These are phyloP conservation scores for Morinoia aosen DNA, from an alignment of 2,888 invertebrate genomes.

Conservation along the genomic window DNA sequence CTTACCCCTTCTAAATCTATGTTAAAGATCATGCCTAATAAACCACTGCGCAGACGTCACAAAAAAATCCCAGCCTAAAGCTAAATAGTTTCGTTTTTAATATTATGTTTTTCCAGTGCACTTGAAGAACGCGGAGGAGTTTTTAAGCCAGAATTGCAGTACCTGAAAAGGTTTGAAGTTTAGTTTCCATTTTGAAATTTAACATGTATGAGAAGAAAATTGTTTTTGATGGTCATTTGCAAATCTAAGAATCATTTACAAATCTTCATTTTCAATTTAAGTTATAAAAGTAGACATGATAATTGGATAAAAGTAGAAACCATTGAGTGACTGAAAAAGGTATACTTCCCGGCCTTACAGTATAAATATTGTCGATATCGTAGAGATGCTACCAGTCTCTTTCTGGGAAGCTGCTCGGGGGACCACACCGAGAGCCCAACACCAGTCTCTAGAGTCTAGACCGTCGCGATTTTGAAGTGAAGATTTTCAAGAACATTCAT, in stretches of 20 bases:
- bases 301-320: too few species aligned
- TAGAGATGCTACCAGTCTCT: neutral
- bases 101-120: neutral
- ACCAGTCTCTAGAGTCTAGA: neutral
- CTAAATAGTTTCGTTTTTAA: neutral
- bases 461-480: neutral
- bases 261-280: neutral
- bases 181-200: neutral
- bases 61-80: neutral
- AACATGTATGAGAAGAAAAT: neutral
- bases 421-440: neutral
- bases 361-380: too few species aligned
- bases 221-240: neutral
- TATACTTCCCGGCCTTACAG: too few species aligned
- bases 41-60: too few species aligned
- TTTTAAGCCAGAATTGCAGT: neutral
- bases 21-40: neutral
- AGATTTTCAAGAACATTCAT: neutral
- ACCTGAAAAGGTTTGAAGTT: neutral
- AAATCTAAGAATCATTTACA: neutral
- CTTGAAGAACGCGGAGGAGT: neutral
- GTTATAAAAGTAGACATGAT: neutral
- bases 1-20: neutral
- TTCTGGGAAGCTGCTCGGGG: neutral
- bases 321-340: too few species aligned